Evolutionary conservation across 2,797 vertebrate species (phyloP).

Genomic region (Poeciliopsis turneri): DNA sequence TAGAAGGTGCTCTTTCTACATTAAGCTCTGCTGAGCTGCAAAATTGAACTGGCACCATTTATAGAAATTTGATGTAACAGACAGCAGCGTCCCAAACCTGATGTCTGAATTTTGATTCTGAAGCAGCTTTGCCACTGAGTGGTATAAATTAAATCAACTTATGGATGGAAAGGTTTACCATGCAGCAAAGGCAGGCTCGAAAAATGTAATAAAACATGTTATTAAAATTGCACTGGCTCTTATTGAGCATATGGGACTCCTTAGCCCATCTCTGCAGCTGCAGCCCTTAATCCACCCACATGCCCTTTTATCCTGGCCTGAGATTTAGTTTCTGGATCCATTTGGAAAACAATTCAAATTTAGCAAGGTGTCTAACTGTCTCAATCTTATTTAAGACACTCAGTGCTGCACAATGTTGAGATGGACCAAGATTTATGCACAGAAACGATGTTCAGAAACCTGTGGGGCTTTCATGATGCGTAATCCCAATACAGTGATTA

Average conservation of each 20-base stretch:
- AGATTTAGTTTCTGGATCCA: conserved; percentile 52
- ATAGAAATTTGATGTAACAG: conserved; percentile 70
- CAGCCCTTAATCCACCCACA: conserved; percentile 43
- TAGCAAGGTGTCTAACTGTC: conserved; percentile 62
- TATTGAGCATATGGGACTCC: conserved; percentile 66
- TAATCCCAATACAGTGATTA: conserved; percentile 33
- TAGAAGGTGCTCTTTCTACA: conserved; percentile 48
- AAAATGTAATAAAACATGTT: conserved; percentile 8
- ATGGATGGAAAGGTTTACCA: conserved; percentile 34
- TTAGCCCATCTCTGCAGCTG: conserved; percentile 34
- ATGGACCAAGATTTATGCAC: conserved; percentile 50
- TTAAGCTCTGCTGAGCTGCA: conserved; percentile 75
- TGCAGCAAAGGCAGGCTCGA: background rate
- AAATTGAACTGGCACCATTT: conserved; percentile 74
- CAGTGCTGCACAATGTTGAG: conserved; percentile 55
- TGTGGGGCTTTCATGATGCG: conserved; percentile 20
- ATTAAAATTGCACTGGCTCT: conserved; percentile 28
- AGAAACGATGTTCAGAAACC: conserved; percentile 25
- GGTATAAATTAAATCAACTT: conserved; percentile 46
- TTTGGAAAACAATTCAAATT: conserved; percentile 68
- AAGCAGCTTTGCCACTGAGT: conserved; percentile 38
- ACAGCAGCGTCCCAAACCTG: conserved; percentile 59
- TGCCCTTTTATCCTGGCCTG: conserved; percentile 43
- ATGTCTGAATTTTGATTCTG: conserved; percentile 66
- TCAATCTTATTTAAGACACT: conserved; percentile 66